Evolutionary conservation across 1,140 invertebrate species (phyloP).

Genomic region (Euwallacea similis): DNA sequence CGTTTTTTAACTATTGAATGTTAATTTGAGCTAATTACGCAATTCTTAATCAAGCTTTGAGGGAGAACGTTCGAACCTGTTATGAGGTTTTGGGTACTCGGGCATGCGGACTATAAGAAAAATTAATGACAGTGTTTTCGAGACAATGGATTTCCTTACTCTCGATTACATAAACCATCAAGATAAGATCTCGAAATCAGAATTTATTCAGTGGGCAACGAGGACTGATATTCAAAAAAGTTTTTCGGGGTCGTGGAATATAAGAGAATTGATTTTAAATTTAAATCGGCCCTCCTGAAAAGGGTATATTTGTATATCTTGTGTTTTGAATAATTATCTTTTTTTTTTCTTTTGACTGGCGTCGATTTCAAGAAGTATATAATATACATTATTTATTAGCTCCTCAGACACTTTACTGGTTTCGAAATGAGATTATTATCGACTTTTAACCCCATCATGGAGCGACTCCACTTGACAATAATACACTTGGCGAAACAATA

Average conservation of each 20-base stretch:
- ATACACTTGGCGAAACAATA: too few species aligned
- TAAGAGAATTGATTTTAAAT: slow-evolving; percentile 33
- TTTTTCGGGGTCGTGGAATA: slow-evolving; percentile 30
- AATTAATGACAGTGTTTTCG: slow-evolving; percentile 33
- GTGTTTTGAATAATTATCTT: slow-evolving; percentile 28
- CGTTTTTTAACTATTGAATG: too few species aligned
- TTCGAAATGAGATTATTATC: not conserved
- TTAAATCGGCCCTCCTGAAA: slow-evolving; percentile 28
- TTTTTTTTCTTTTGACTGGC: slow-evolving; percentile 10
- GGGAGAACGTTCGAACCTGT: too few species aligned
- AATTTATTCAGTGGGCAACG: slow-evolving; percentile 33
- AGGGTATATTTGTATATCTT: slow-evolving; percentile 32
- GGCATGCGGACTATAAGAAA: slow-evolving; percentile 18
- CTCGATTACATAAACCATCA: slow-evolving; percentile 37
- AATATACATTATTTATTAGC: slow-evolving; percentile 16
- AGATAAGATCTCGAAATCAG: slow-evolving; percentile 34
- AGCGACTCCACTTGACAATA: too few species aligned
- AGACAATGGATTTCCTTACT: slow-evolving; percentile 32
- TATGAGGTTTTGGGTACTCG: not conserved
- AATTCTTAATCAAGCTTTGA: too few species aligned
- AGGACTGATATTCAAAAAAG: slow-evolving; percentile 26
- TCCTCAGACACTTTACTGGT: slow-evolving; percentile 16
- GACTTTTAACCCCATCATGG: too few species aligned
- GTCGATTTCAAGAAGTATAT: slow-evolving; percentile 21
- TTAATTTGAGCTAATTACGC: too few species aligned